phyloP scores from a whole-genome alignment of 1,140 invertebrate species.

The Thaumetopoea pityocampa region DNA sequence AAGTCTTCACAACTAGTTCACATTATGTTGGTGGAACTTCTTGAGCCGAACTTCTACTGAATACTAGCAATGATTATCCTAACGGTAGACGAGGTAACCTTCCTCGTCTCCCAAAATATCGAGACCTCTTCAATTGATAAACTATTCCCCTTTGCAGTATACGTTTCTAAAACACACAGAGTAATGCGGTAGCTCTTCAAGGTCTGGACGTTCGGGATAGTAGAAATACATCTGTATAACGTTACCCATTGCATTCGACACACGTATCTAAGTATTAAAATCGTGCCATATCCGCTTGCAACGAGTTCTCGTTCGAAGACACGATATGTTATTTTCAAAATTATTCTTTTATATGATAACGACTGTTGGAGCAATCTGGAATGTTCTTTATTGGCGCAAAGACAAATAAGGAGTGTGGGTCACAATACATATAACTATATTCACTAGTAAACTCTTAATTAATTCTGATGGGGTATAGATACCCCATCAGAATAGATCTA shows the following conservation, averaged over 20 bases:
- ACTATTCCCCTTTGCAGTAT: background rate
- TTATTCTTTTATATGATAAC: constrained; percentile 1
- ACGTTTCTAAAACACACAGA: background rate
- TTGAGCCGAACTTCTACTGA: constrained; percentile 10
- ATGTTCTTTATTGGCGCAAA: too few species aligned
- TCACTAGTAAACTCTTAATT: too few species aligned
- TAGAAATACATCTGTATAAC: constrained; percentile 19
- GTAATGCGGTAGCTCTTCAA: background rate
- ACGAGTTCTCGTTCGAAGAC: constrained; percentile 22
- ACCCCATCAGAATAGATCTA: too few species aligned
- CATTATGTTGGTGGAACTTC: constrained; percentile 8
- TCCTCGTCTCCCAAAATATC: background rate
- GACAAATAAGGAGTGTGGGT: too few species aligned
- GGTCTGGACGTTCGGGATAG: constrained; percentile 5
- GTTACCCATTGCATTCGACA: constrained; percentile 28
- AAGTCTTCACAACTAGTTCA: constrained; percentile 17
- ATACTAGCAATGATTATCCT: constrained; percentile 18
- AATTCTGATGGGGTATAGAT: too few species aligned
- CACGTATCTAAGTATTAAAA: constrained; percentile 35
- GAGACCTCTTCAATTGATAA: constrained; percentile 3
- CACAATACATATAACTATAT: too few species aligned
- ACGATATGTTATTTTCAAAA: constrained; percentile 6
- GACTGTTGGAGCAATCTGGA: background rate
- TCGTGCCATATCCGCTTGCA: constrained; percentile 31
- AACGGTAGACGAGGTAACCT: constrained; percentile 11